Evolutionary conservation across 2,113 vertebrate species (phyloP).

Genomic region (Anarhynchus alexandrinus): DNA sequence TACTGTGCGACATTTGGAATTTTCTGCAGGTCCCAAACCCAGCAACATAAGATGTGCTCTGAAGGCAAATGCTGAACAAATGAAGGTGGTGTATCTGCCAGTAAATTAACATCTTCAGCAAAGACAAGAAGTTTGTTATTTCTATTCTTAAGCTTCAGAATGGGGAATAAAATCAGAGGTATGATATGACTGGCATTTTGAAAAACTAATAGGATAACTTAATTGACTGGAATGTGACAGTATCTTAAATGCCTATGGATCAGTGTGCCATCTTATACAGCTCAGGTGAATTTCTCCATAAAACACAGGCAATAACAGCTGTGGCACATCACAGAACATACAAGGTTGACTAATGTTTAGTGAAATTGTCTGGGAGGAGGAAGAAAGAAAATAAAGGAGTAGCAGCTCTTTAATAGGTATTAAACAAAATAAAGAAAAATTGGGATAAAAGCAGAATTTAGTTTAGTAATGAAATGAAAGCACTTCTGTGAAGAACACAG

Average conservation of each 20-base stretch:
- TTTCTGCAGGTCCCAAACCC: not conserved
- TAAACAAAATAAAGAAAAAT: not conserved
- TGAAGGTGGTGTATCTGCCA: rapidly evolving
- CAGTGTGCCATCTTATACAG: not conserved
- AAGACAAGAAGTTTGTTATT: not conserved
- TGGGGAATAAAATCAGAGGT: not conserved
- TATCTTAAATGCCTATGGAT: not conserved
- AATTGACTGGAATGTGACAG: not conserved
- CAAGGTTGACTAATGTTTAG: not conserved
- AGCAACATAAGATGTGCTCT: not conserved
- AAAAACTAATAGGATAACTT: not conserved
- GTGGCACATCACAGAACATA: not conserved
- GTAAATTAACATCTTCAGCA: not conserved
- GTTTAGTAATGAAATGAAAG: not conserved
- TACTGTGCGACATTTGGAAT: not conserved
- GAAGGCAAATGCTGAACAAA: not conserved
- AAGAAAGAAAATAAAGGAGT: not conserved
- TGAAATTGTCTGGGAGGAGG: not conserved
- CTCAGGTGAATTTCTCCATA: not conserved
- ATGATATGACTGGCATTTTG: not conserved
- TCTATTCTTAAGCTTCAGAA: not conserved
- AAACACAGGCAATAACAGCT: not conserved
- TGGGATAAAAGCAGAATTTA: not conserved
- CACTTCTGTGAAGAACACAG: not conserved
- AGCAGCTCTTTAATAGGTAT: not conserved